Evolutionary conservation across 1,140 invertebrate species (phyloP), one percentile per base, ranked within the genome.

Genomic region (Leptopilina clavipes): DNA sequence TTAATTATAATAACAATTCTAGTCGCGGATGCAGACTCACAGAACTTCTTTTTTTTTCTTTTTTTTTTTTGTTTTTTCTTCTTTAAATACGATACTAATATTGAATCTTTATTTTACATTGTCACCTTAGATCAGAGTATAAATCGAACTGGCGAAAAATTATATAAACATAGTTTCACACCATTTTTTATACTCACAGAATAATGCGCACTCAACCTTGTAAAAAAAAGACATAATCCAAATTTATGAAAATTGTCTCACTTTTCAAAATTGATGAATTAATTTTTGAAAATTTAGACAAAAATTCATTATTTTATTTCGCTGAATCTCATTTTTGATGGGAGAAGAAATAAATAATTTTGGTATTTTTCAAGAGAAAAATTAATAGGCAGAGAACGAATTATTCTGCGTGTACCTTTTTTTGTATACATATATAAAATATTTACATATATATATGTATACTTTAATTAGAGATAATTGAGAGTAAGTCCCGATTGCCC

Each of bases 401-500:
- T 19, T 18, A 18, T 59, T 19, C 18, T 59, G 54, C 18, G 54
- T n/a, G 54, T 59, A 59, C 54, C n/a, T n/a, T n/a, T n/a, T 72
- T 9, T 7, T 78, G 79, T 73, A 74, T 75, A 78, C 54, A 76
- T 79, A 71, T 77, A 70, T 73, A 73, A 77, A 76, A 72, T 76
- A 82, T 40, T 75, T 74, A 72, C 70, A 75, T 76, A 76, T 77
- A 72, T 77, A 52, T 74, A 19, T 45, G 7, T 74, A 74, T 56
- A 75, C 75, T 80, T 72, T 74, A 74, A 74, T 72, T 82, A 80
- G 59, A 82, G 75, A 74, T 82, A 84, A 85, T 83, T 40, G 82
- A 87, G 83, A 87, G 75, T 87, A 87, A 87, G 86, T 87, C 86
- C 83, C 86, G 83, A 83, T 87, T 31, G 82, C 84, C 84, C 76